Conservation (phyloP, 1,140 invertebrate genomes). For the Drosophila ananassae region DNA sequence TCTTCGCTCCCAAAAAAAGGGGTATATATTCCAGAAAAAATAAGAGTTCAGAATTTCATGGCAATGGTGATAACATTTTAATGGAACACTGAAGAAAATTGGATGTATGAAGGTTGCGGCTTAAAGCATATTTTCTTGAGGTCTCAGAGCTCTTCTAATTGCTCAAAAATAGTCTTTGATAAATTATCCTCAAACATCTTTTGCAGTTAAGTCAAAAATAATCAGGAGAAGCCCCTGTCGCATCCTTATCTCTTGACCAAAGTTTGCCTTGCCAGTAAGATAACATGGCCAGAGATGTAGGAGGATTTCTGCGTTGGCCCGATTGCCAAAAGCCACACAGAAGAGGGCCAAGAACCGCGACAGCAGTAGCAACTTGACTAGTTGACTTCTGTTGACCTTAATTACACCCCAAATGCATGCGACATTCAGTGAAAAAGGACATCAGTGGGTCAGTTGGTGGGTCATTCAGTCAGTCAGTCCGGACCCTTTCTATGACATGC, state of each 20-base stretch:
- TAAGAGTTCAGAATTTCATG: no score
- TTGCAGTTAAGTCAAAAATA: constrained; percentile 30
- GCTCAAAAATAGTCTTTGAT: no score
- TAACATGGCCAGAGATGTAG: constrained; percentile 11
- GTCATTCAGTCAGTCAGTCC: constrained; percentile 28
- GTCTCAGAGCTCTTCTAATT: no score
- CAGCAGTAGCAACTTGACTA: constrained; percentile 54
- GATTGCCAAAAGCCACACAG: constrained; percentile 39
- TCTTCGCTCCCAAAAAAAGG: background rate
- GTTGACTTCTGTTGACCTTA: constrained; percentile 73
- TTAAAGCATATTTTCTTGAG: no score
- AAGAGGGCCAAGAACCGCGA: constrained; percentile 22
- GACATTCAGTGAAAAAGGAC: constrained; percentile 47
- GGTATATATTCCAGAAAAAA: no score
- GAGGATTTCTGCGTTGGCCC: constrained; percentile 39
- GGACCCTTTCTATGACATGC: constrained; percentile 54
- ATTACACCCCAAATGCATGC: constrained; percentile 71
- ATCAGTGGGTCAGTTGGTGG: constrained; percentile 32
- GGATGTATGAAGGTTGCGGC: no score
- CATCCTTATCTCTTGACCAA: constrained; percentile 11
- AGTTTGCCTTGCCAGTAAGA: constrained; percentile 6
- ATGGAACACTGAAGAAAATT: constrained; percentile 17
- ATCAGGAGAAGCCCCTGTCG: constrained; percentile 15
- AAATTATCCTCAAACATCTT: background rate
- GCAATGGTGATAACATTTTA: constrained; percentile 12